Evolutionary conservation across 2,113 vertebrate species (phyloP), one percentile per base, ranked within the genome.

Genomic region (Carassius gibelio): DNA sequence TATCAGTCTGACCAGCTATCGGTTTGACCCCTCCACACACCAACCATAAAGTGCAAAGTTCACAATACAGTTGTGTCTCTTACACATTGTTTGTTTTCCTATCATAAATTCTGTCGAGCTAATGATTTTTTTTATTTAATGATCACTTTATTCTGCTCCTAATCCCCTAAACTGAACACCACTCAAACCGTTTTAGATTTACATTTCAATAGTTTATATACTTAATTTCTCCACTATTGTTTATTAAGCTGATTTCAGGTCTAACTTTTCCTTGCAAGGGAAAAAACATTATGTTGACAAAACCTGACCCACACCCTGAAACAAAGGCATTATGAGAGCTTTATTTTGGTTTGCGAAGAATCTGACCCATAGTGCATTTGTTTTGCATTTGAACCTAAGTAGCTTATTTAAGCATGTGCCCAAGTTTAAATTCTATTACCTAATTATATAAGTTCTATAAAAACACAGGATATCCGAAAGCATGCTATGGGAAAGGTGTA

Each of bases 381-480:
- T 69, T 69, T 82, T 50, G 23, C 17, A 82, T 68, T 81, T 26
- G 48, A 52, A 4, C 14, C n/a, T 69, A 69, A 69, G 23, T 34
- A 81, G 62, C 38, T 81, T 81, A 68, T 68, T 68, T 64, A 21
- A 52, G 17, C 79, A 69, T 81, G 79, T 52, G 62, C 50, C 69
- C 26, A 81, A 21, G 62, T 81, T 68, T 81, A 14, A 68, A 21
- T 81, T 81, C 13, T 69, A 4, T 69, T n/a, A 69, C 14, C 80
- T 23, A 50, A 45, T 81, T 66, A 13, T 3, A 10, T 3, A 10
- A 48, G 38, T 30, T 7, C 13, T 82, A 10, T 69, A 21, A 26
- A 66, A 30, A 42, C 19, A 38, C 34, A 34, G 15, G 1, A 77
- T 34, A 57, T 77, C 9, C 17, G 10, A 30, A 55, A 4, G 19